These are phyloP conservation scores for Ispidina picta DNA, from an alignment of 2,797 vertebrate genomes.

Conservation along the genomic window DNA sequence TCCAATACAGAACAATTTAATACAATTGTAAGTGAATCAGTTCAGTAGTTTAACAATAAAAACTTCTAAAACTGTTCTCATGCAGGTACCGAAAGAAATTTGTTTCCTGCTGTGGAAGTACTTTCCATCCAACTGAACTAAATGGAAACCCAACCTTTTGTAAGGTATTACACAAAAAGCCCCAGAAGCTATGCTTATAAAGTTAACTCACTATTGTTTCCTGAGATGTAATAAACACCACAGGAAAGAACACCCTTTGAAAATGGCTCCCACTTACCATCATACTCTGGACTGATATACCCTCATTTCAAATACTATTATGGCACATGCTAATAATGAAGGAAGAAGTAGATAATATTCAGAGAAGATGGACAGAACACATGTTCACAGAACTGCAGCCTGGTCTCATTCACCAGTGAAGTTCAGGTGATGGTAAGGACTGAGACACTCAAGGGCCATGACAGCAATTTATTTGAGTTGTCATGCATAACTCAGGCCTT, in stretches of 20 bases:
- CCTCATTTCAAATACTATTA: neutral
- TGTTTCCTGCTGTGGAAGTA: neutral
- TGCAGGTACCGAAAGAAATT: neutral
- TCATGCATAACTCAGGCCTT: neutral
- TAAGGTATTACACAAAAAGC: neutral
- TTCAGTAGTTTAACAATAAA: neutral
- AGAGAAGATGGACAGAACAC: neutral
- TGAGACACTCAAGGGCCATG: neutral
- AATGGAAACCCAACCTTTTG: neutral
- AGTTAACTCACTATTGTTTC: neutral
- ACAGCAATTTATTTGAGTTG: neutral
- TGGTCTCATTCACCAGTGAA: neutral
- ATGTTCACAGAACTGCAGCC: neutral
- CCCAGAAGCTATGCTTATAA: neutral
- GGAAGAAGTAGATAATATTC: neutral
- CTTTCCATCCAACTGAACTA: neutral
- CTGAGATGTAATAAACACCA: neutral
- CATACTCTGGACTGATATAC: neutral
- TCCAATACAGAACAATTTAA: neutral
- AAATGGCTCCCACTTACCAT: neutral
- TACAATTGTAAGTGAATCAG: neutral
- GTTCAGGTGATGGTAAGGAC: neutral
- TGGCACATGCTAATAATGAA: neutral
- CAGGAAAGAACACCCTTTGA: neutral
- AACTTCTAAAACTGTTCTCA: neutral